A percentile compares a stretch with the other conserved stretches of the same genome.
Evolutionary conservation across 1,140 invertebrate species (phyloP).

Genomic region (Ceratoteleas bidentatus): DNA sequence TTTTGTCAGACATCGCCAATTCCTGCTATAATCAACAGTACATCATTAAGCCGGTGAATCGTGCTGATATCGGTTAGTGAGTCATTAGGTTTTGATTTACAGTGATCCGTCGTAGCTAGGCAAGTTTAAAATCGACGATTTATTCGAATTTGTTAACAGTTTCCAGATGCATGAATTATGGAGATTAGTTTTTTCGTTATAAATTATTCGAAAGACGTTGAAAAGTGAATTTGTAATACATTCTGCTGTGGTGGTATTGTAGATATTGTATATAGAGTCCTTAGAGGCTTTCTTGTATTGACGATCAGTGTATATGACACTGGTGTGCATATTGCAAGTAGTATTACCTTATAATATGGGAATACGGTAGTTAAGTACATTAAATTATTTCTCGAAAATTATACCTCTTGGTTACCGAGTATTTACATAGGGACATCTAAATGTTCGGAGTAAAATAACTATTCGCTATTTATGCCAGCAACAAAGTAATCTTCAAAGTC

Average conservation of each 20-base stretch:
- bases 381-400: conserved; percentile 35
- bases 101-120: not conserved
- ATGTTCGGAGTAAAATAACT: no score
- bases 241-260: conserved; percentile 4
- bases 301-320: conserved; percentile 19
- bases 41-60: conserved; percentile 6
- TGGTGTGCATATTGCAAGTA: conserved; percentile 27
- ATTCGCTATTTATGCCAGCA: no score
- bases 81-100: conserved; percentile 18
- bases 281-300: conserved; percentile 9
- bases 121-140: not conserved
- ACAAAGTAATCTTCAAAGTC: no score
- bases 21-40: not conserved
- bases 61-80: conserved; percentile 15
- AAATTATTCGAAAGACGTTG: no score
- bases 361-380: conserved; percentile 40
- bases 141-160: not conserved
- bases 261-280: conserved; percentile 1
- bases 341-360: conserved; percentile 23
- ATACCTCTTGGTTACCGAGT: conserved; percentile 10
- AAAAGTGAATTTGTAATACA: not conserved
- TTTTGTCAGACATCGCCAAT: not conserved
- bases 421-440: not conserved
- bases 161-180: not conserved
- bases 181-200: not conserved